phyloP scores from a whole-genome alignment of 2,113 vertebrate species.

The Cyanocitta stelleri region DNA sequence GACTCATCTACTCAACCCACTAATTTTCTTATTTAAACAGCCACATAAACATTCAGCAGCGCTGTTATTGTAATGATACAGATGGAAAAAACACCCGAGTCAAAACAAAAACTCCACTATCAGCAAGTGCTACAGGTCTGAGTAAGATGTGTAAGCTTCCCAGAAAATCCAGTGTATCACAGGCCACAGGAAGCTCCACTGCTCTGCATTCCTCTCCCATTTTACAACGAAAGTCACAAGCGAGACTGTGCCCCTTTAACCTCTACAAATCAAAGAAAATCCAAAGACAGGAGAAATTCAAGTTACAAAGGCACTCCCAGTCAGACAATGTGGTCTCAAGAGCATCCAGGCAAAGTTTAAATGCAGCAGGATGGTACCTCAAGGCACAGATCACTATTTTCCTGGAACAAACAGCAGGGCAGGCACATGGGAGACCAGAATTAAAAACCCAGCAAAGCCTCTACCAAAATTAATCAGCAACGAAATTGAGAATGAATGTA shows the following conservation, averaged over 20 bases:
- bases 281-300: not conserved
- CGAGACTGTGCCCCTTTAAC: not conserved
- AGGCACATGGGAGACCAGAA: not conserved
- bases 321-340: not conserved
- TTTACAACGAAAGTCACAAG: not conserved
- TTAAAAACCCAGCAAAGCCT: not conserved
- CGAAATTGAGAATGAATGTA: not conserved
- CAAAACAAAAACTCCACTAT: not conserved
- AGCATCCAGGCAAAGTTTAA: slow-evolving; percentile 18
- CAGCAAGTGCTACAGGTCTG: not conserved
- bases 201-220: not conserved
- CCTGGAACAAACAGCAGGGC: not conserved
- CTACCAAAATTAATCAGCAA: not conserved
- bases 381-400: not conserved
- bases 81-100: not conserved
- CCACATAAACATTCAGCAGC: not conserved
- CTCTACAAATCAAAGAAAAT: not conserved
- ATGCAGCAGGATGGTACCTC: not conserved
- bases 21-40: slow-evolving; percentile 19
- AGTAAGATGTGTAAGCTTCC: not conserved
- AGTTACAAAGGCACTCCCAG: not conserved
- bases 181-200: not conserved
- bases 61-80: not conserved
- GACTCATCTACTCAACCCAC: not conserved
- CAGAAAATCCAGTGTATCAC: not conserved